phyloP scores from a whole-genome alignment of 2,888 invertebrate genomes.

The Strigamia transsilvanica region DNA sequence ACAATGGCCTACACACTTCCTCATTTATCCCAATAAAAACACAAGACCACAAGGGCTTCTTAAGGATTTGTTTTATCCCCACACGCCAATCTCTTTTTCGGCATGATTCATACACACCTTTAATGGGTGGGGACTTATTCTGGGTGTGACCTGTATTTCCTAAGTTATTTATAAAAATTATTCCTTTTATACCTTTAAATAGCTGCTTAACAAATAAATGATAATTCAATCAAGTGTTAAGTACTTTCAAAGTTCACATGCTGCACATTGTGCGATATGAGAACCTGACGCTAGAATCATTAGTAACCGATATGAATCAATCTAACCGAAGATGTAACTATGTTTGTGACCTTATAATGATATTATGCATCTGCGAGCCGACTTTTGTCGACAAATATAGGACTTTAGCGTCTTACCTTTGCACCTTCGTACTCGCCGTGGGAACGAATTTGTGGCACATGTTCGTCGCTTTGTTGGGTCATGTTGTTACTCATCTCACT shows the following conservation, averaged over 20 bases:
- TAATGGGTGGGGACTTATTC: slow-evolving; percentile 24
- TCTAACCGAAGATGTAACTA: background rate
- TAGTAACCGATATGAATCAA: background rate
- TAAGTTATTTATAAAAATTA: background rate
- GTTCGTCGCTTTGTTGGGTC: background rate
- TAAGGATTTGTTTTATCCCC: background rate
- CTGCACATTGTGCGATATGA: background rate
- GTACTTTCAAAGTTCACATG: background rate
- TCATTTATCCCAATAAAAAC: slow-evolving; percentile 28
- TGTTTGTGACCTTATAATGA: background rate
- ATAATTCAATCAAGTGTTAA: background rate
- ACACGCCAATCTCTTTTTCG: background rate
- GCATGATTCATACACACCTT: slow-evolving; percentile 21
- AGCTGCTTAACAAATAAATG: background rate
- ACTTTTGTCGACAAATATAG: background rate
- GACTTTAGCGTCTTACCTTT: slow-evolving; percentile 37
- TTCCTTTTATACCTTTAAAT: background rate
- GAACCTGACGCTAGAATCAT: background rate
- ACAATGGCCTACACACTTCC: slow-evolving; percentile 22
- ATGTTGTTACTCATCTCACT: slow-evolving; percentile 9
- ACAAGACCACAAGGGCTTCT: background rate
- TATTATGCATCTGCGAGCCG: background rate
- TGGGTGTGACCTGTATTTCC: slow-evolving; percentile 10
- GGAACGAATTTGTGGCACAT: slow-evolving; percentile 36
- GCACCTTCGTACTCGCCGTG: slow-evolving; percentile 43